These are phyloP conservation scores for Myiopsitta monachus DNA, from an alignment of 2,113 vertebrate genomes.

Conservation along the genomic window DNA sequence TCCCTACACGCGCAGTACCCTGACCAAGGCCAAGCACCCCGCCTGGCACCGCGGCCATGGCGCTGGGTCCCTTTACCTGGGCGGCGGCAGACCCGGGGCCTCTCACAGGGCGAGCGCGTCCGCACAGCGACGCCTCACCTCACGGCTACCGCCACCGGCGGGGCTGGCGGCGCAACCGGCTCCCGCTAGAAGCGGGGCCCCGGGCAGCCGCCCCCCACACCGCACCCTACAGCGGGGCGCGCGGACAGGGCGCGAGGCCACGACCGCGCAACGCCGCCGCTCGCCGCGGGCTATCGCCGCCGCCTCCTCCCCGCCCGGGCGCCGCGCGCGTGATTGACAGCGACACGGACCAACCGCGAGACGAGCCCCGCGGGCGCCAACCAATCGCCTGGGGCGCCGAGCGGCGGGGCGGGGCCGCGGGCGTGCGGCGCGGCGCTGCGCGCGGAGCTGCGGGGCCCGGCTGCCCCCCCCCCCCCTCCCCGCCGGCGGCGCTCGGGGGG, in stretches of 20 bases:
- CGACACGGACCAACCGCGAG: not conserved
- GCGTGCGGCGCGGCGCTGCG: too few relatives aligned
- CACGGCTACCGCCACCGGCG: not conserved
- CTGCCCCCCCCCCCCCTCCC: too few relatives aligned
- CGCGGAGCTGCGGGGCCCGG: too few relatives aligned
- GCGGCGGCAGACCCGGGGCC: not conserved
- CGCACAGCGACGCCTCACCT: constrained; percentile 12
- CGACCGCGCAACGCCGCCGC: not conserved
- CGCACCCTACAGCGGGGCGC: fast-evolving
- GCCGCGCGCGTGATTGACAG: not conserved
- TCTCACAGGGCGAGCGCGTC: not conserved
- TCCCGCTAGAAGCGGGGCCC: not conserved
- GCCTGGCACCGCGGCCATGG: not conserved
- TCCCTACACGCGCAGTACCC: fast-evolving
- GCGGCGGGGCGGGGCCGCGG: not conserved
- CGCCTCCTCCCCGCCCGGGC: too few relatives aligned
- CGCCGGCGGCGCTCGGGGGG: too few relatives aligned
- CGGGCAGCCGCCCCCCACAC: not conserved
- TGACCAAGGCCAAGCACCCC: fast-evolving
- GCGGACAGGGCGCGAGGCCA: fast-evolving
- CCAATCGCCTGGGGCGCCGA: not conserved
- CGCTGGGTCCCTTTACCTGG: not conserved
- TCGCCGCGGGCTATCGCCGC: not conserved
- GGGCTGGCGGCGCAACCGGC: too few relatives aligned
- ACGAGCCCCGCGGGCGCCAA: too few relatives aligned